Base-by-base conservation (phyloP, 2,888 invertebrate genomes). In the Calliphora vomitoria region DNA sequence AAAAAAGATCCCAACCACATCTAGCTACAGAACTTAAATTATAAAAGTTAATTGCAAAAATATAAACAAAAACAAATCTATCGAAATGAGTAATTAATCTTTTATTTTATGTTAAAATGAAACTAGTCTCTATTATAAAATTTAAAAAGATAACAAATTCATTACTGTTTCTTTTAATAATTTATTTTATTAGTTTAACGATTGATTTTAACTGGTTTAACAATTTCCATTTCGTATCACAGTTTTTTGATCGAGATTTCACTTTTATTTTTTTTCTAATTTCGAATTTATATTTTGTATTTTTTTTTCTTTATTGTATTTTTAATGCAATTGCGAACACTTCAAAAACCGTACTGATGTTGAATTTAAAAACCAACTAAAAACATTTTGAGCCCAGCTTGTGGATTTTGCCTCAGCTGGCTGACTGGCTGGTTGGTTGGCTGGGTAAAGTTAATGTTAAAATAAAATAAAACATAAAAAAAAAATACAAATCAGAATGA, bases 261-360 rank as follows among this genome's bases (percentile, higher is more conserved):
- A 71, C 78, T 83, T 83, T n/a, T n/a, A n/a, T n/a, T 69, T 60
- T 44, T 47, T 50, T 47, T 25, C 18, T 44, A 44, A 44, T 44
- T 44, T 44, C 44, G 13, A 60, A 31, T 58, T 68, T 72, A 15
- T 18, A 15, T 69, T 38, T 74, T 31, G 50, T 69, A 53, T 85
- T 50, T 80, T n/a, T 41, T 55, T 69, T 66, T 8, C 64, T 35
- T 69, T 71, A 4, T 50, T 53, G 15, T 68, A 31, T 31, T 41
- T 71, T 62, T 6, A 89, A 88, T 91, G 91, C 90, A 90, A 90
- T 88, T 90, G 89, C 89, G 88, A 90, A 89, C 90, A 89, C 90
- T 88, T 86, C 90, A 87, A 87, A 91, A 90, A 87, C 82, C 89
- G 83, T 90, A 91, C 91, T 91, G 90, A 90, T 90, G 88, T 90